Base-by-base conservation (phyloP, 1,140 invertebrate species). In the Arion vulgaris region DNA sequence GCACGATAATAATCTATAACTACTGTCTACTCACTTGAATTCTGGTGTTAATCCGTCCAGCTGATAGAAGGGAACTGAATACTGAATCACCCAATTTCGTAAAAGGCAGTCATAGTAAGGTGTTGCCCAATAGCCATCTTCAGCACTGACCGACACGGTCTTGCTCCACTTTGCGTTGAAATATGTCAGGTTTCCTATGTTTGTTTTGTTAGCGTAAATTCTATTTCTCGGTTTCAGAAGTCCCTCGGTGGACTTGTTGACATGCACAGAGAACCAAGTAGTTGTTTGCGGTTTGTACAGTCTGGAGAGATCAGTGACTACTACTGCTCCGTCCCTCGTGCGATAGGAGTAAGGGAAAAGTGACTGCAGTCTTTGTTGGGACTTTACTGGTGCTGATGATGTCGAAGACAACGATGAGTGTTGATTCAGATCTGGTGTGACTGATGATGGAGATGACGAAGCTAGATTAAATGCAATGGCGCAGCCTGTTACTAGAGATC, bases 101-200 rank as follows among this genome's bases (percentile, higher is more conserved):
- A 86, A 76, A 28, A 81, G 69, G 75, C 87, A 88, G 81, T 88
- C 87, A 79, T 84, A 88, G 73, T 85, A 86, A 7, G 87, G 88
- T 17, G 73, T 62, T 1, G 81, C 85, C 87, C 86, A 88, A 53
- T 80, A 86, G 19, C 87, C 88, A 53, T 87, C 86, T 39, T 82
- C 72, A n/a, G 83, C 68, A 32, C 76, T 76, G 2, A 88, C 77
- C 1, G 71, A 72, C 0, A 84, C 71, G 17, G 85, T 82, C n/a
- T 72, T 73, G 45, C 84, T 88, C 80, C 82, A 81, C 28, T 77
- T 82, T 4, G 53, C 28, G 39, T 81, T 32, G 71, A 45, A 81
- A 36, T 19, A 77, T 7, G 72, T 53, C 45, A 72, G 32, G 17
- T 84, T 72, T 23, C 85, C 74, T 19, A 85, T 80, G 71, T 85